Conservation (phyloP, 2,797 vertebrate species). For the Amphiprion clarkii region DNA sequence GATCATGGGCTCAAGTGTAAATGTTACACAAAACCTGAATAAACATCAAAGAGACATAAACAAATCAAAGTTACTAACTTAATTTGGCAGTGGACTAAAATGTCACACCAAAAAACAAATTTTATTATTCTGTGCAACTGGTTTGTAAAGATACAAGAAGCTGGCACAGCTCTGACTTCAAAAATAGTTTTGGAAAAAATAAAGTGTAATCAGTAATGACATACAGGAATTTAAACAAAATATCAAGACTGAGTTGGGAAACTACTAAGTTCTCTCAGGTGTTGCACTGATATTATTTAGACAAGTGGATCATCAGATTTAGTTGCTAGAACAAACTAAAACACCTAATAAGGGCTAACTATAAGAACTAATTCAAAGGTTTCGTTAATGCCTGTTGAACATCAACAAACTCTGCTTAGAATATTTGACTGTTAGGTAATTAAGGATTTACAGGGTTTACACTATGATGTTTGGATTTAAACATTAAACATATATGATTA, state of each 20-base stretch:
- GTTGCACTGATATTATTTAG: background rate
- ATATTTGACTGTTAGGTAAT: background rate
- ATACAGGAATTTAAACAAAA: background rate
- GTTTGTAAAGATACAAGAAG: background rate
- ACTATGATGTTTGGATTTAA: background rate
- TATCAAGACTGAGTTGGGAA: background rate
- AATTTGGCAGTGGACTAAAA: background rate
- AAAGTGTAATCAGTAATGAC: background rate
- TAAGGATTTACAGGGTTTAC: background rate
- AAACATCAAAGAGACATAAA: background rate
- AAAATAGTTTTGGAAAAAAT: background rate
- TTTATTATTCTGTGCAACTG: background rate
- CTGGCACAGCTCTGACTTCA: background rate
- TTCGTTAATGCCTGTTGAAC: background rate
- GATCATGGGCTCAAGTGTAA: background rate
- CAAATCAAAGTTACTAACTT: no score
- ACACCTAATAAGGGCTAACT: background rate
- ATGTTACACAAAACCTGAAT: no score
- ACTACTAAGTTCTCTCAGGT: background rate
- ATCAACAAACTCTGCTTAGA: background rate
- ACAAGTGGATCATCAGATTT: background rate
- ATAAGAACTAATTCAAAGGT: background rate
- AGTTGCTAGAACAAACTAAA: background rate
- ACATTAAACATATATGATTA: background rate
- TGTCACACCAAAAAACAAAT: background rate